These are phyloP conservation scores for Colius striatus DNA, from an alignment of 2,113 vertebrate species.

Conservation along the genomic window DNA sequence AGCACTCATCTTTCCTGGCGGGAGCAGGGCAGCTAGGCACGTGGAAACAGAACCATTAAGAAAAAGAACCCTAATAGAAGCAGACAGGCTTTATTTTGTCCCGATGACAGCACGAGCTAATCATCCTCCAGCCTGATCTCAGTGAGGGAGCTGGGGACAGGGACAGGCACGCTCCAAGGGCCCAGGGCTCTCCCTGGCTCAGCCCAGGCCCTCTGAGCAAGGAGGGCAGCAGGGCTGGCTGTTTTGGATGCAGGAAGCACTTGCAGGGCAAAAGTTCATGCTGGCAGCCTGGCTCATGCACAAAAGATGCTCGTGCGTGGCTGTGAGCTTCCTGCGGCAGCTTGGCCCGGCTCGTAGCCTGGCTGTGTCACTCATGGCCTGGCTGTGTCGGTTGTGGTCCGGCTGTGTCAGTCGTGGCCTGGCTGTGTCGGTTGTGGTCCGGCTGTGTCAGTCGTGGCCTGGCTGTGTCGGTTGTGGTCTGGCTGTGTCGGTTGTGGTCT, in stretches of 20 bases:
- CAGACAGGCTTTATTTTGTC: not conserved
- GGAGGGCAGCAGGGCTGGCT: not conserved
- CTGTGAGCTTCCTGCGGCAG: not conserved
- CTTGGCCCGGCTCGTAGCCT: not conserved
- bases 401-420: too few relatives aligned
- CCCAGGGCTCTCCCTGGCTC: not conserved
- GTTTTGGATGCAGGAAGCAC: not conserved
- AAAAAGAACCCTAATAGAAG: not conserved
- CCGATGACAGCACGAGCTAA: not conserved
- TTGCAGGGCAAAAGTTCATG: not conserved
- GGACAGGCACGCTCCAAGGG: too few relatives aligned
- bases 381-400: too few relatives aligned
- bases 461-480: too few relatives aligned
- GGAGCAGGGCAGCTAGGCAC: not conserved
- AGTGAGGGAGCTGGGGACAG: fast-evolving
- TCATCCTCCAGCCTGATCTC: not conserved
- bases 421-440: too few relatives aligned
- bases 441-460: too few relatives aligned
- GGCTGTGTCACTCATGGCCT: too few relatives aligned
- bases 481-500: too few relatives aligned
- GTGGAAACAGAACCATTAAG: constrained; percentile 48
- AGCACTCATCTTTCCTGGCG: constrained; percentile 47
- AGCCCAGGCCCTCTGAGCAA: not conserved
- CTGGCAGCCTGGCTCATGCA: not conserved
- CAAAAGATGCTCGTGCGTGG: not conserved